Percentiles rank a stretch among this genome's conserved stretches.
Conservation (phyloP, 2,888 invertebrate species). For the Drosophila sordidapex region DNA sequence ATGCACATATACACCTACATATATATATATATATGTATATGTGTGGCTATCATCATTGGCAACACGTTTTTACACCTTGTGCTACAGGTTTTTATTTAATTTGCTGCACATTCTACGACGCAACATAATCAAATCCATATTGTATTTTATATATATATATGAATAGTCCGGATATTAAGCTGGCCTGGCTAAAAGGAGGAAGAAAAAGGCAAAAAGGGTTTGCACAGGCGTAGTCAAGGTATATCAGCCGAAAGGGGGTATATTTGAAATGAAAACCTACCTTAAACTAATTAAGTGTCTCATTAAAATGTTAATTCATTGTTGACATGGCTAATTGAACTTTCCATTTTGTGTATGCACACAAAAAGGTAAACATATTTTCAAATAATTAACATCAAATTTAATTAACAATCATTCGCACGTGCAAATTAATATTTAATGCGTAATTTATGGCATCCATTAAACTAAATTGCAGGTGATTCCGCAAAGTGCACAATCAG, state of each 20-base stretch:
- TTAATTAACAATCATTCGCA: slow-evolving; percentile 9
- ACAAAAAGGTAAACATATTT: slow-evolving; percentile 11
- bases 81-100: slow-evolving; percentile 56
- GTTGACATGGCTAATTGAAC: slow-evolving; percentile 12
- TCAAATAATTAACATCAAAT: slow-evolving; percentile 33
- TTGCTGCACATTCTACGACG: slow-evolving; percentile 43
- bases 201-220: too few relatives aligned
- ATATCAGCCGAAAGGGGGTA: background rate
- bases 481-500: slow-evolving; percentile 62
- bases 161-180: background rate
- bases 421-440: slow-evolving; percentile 58
- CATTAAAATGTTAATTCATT: slow-evolving; percentile 20
- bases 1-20: background rate
- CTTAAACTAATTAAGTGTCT: background rate
- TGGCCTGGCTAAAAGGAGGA: background rate
- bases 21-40: background rate
- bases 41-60: background rate
- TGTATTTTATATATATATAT: background rate
- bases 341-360: slow-evolving; percentile 27
- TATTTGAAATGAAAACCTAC: background rate
- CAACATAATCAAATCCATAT: slow-evolving; percentile 48
- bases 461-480: slow-evolving; percentile 59
- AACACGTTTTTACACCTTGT: slow-evolving; percentile 49
- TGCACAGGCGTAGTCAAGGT: background rate
- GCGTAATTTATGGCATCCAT: slow-evolving; percentile 56